These are phyloP conservation scores for Akabosia matsudoensis DNA, from an alignment of 1,140 invertebrate genomes.

Conservation along the genomic window DNA sequence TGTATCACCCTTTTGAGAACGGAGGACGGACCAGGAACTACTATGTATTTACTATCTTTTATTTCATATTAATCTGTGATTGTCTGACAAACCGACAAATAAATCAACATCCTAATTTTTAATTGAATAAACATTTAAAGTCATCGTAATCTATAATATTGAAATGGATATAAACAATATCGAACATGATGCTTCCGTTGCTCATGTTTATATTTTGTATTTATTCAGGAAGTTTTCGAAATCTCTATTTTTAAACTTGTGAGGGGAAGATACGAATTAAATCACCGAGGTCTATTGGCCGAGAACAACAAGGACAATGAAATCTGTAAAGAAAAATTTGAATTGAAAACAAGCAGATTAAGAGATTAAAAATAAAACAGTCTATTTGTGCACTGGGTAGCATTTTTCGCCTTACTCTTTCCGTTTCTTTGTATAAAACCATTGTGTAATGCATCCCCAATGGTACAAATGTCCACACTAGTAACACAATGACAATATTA, in stretches of 20 bases:
- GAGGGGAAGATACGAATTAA: slow-evolving; percentile 41
- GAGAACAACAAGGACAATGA: slow-evolving; percentile 37
- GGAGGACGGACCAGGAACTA: no score
- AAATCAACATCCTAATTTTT: neutral
- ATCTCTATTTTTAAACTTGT: slow-evolving; percentile 29
- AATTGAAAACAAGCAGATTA: neutral
- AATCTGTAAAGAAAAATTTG: neutral
- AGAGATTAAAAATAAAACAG: neutral
- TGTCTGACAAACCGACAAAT: neutral
- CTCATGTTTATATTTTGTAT: neutral
- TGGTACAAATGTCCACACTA: slow-evolving; percentile 40
- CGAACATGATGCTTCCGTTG: neutral
- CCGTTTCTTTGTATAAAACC: slow-evolving; percentile 34
- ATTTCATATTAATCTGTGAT: neutral
- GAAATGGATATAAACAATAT: no score
- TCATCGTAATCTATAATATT: neutral
- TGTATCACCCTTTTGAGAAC: no score
- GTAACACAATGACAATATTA: no score
- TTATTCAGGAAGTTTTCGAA: neutral
- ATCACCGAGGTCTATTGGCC: slow-evolving; percentile 30
- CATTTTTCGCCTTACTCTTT: neutral
- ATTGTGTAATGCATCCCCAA: slow-evolving; percentile 27
- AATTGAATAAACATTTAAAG: no score
- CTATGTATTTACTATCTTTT: no score
- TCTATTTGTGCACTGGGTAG: neutral